A percentile compares a stretch with the other conserved stretches of the same genome.
Conservation (phyloP, 2,888 invertebrate species). For the Tholera decimalis region DNA sequence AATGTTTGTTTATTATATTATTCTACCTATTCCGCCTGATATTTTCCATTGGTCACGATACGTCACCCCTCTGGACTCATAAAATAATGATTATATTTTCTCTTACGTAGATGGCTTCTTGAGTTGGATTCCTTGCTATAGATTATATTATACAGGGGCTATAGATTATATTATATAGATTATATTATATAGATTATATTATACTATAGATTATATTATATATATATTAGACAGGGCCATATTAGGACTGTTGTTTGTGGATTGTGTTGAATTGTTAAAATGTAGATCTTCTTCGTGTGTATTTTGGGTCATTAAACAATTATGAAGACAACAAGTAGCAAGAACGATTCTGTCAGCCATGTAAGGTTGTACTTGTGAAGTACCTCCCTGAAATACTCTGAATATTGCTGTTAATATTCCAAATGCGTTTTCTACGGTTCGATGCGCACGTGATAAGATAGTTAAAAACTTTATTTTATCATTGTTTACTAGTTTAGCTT, state of each 20-base stretch:
- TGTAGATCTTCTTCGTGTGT: neutral
- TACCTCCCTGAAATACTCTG: constrained; percentile 11
- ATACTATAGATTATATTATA: no score
- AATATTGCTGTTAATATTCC: constrained; percentile 13
- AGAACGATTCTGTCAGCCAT: constrained; percentile 9
- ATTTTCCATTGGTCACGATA: neutral
- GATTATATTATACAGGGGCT: no score
- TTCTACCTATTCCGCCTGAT: neutral
- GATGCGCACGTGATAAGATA: no score
- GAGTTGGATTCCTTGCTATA: neutral
- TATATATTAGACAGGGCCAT: no score
- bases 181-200: no score
- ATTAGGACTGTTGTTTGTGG: no score
- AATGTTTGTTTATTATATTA: no score
- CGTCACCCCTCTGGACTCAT: neutral
- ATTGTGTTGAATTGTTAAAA: no score
- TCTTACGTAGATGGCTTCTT: neutral
- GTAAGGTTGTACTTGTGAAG: constrained; percentile 11
- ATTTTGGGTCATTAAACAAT: constrained; percentile 1
- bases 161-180: no score
- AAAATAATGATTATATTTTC: neutral
- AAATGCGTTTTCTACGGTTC: constrained; percentile 9
- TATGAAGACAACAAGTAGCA: constrained; percentile 8
- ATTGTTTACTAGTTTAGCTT: constrained; percentile 10
- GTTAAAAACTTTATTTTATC: constrained; percentile 3